A percentile compares a stretch with the other conserved stretches of the same genome.
Evolutionary conservation across 2,888 invertebrate species (phyloP).

Genomic region (Lampropteryx suffumata): DNA sequence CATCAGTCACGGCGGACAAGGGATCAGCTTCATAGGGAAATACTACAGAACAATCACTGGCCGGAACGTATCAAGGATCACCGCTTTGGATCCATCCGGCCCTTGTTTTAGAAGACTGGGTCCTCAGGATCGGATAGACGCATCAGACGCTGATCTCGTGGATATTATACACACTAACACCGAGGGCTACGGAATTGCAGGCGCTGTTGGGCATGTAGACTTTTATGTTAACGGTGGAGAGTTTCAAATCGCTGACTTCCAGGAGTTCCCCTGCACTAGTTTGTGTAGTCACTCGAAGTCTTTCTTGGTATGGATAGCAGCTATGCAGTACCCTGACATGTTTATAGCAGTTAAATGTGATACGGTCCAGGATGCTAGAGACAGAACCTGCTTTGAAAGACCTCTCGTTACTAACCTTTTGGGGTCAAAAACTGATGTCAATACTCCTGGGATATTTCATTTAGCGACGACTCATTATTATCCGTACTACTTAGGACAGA

Average conservation of each 20-base stretch:
- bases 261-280: slow-evolving; percentile 28
- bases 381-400: slow-evolving; percentile 37
- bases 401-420: slow-evolving; percentile 35
- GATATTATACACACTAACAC: slow-evolving; percentile 38
- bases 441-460: slow-evolving; percentile 45
- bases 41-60: slow-evolving; percentile 35
- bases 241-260: slow-evolving; percentile 32
- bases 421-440: slow-evolving; percentile 36
- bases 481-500: slow-evolving; percentile 47
- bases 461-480: slow-evolving; percentile 38
- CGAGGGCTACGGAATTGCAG: slow-evolving; percentile 36
- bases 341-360: slow-evolving; percentile 44
- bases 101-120: slow-evolving; percentile 39
- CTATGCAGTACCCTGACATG: slow-evolving; percentile 32
- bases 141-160: slow-evolving; percentile 39
- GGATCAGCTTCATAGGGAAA: slow-evolving; percentile 37
- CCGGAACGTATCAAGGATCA: slow-evolving; percentile 34
- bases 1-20: slow-evolving; percentile 38
- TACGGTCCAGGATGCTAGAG: slow-evolving; percentile 39
- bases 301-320: slow-evolving; percentile 34
- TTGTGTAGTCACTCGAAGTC: slow-evolving; percentile 38
- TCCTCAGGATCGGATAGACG: slow-evolving; percentile 37
- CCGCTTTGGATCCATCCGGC: slow-evolving; percentile 38
- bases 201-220: slow-evolving; percentile 40
- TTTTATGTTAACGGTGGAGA: slow-evolving; percentile 47